phyloP scores from a whole-genome alignment of 2,113 vertebrate species.

The Nanger granti region DNA sequence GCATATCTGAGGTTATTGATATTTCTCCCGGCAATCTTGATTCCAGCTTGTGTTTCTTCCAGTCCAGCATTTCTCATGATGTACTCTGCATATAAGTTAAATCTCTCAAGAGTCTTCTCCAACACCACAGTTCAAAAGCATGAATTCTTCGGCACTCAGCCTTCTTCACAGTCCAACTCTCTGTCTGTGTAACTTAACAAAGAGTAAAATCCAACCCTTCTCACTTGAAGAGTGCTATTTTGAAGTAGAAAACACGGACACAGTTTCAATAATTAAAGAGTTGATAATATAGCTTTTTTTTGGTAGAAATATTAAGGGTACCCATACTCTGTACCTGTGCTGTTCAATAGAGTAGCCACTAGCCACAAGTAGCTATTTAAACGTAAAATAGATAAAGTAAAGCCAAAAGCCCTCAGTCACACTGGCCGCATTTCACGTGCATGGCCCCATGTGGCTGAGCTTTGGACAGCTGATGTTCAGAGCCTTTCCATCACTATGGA shows the following conservation, averaged over 20 bases:
- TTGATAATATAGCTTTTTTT: background rate
- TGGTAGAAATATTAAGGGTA: background rate
- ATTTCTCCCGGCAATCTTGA: too few species aligned
- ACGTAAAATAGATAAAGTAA: background rate
- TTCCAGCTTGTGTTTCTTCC: too few species aligned
- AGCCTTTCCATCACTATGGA: fast-evolving
- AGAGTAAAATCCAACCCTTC: background rate
- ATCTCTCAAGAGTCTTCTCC: too few species aligned
- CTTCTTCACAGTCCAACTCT: too few species aligned
- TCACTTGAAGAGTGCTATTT: background rate
- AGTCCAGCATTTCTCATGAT: too few species aligned
- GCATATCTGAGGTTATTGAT: too few species aligned
- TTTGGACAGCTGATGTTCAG: fast-evolving
- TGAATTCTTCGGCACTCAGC: too few species aligned
- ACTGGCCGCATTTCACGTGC: background rate
- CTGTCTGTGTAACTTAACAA: background rate
- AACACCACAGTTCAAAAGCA: too few species aligned
- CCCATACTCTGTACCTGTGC: too few species aligned
- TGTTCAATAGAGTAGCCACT: too few species aligned
- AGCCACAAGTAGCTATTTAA: background rate
- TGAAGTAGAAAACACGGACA: background rate
- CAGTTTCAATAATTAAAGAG: background rate
- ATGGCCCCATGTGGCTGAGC: background rate
- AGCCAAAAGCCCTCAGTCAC: background rate
- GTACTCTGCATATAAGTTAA: too few species aligned